Percentiles rank a stretch among this genome's conserved stretches.
phyloP scores from a whole-genome alignment of 2,888 invertebrate species.

The Scaptomyza parva region DNA sequence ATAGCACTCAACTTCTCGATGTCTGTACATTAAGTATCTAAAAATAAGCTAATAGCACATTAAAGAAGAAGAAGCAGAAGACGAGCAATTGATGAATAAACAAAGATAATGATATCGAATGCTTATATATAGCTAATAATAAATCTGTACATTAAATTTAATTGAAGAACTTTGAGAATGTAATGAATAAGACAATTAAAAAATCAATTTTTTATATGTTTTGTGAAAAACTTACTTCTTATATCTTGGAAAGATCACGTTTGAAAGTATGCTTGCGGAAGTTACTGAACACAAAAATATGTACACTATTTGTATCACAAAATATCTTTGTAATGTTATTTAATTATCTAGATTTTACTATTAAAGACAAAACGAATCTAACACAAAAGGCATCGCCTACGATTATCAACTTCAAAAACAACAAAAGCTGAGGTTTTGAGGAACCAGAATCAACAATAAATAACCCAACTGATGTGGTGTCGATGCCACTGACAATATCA shows the following conservation, averaged over 20 bases:
- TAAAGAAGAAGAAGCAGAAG: conserved; percentile 13
- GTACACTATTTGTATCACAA: too few species aligned
- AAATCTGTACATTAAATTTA: conserved; percentile 54
- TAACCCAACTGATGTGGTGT: conserved; percentile 57
- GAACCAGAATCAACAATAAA: conserved; percentile 49
- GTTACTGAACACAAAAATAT: conserved; percentile 15
- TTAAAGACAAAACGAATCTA: conserved; percentile 45
- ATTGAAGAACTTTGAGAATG: conserved; percentile 33
- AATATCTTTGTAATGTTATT: conserved; percentile 65
- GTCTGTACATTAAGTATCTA: conserved; percentile 44
- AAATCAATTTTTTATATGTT: conserved; percentile 31
- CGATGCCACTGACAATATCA: conserved; percentile 71
- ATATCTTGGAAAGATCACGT: background rate
- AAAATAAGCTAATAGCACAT: conserved; percentile 41
- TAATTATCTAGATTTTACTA: conserved; percentile 62
- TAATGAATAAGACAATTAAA: conserved; percentile 30
- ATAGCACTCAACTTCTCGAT: conserved; percentile 36
- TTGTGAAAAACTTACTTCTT: background rate
- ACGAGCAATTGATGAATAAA: conserved; percentile 29
- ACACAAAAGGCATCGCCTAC: conserved; percentile 29
- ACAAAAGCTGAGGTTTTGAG: conserved; percentile 25
- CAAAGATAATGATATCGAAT: conserved; percentile 46
- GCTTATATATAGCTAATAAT: conserved; percentile 48
- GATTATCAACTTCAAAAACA: conserved; percentile 35
- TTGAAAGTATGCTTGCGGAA: conserved; percentile 43